Base-by-base conservation (phyloP, 1,140 invertebrate genomes). In the Anadara kagoshimensis region DNA sequence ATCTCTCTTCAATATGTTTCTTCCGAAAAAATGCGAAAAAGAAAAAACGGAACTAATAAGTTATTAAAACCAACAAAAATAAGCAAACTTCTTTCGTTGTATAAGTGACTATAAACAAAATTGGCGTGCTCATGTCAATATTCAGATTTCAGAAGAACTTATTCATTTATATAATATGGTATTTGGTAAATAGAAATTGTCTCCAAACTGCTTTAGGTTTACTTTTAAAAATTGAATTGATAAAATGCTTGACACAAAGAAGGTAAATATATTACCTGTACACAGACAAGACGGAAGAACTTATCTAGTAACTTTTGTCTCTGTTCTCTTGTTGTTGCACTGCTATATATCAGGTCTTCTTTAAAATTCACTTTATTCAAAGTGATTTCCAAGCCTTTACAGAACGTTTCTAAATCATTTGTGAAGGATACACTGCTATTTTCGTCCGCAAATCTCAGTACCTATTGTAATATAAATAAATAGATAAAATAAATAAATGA, bases 251-350 rank as follows among this genome's bases (percentile, higher is more conserved):
- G n/a, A n/a, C n/a, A n/a, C n/a, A n/a, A n/a, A n/a, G n/a, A n/a
- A n/a, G n/a, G n/a, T n/a, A n/a, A n/a, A n/a, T 0, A 10, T 10
- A 44, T 22, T 73, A 91, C 90, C 83, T 98, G 91, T 1, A 97
- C 95, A 82, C 99, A 99, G 0, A 98, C 97, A 89, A 99, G 96
- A 75, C 97, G 92, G 90, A 99, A 99, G 91, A 99, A 99, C 90
- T 98, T 96, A 85, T 99, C 97, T n/a, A 99, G 86, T 76, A 97
- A 93, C 80, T 96, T 94, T 83, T 99, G 96, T 44, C 98, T 90
- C 49, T 97, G 92, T 85, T 99, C 97, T 82, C 96, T 95, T 0
- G 98, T 99, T 89, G 98, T 96, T 14, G 98, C 98, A 84, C 97
- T 95, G 24, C 95, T 94, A 57, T 98, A 87, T 91, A 99, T 96